phyloP scores from a whole-genome alignment of 2,113 vertebrate genomes.

The Terrapene triunguis region DNA sequence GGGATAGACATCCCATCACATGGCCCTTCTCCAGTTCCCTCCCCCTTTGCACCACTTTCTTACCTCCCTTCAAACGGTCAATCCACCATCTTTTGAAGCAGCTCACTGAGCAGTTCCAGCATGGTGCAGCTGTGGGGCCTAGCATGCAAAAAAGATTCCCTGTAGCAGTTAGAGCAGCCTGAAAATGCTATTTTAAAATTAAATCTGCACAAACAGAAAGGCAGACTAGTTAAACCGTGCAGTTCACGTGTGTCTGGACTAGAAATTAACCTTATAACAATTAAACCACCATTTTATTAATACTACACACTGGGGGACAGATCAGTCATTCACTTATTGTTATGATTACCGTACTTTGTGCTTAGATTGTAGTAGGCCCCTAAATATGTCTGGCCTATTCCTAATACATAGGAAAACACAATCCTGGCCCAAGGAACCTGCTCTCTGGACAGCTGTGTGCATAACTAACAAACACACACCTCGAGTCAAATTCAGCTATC shows the following conservation, averaged over 20 bases:
- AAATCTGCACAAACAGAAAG: accelerated
- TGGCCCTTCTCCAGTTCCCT: too few species aligned
- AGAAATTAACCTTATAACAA: accelerated
- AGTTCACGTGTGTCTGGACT: neutral
- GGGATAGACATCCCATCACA: too few species aligned
- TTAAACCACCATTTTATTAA: accelerated
- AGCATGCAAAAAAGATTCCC: too few species aligned
- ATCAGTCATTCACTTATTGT: neutral
- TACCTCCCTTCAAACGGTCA: neutral
- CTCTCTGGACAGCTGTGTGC: accelerated
- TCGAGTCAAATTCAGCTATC: accelerated
- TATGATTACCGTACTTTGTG: neutral
- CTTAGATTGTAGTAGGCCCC: accelerated
- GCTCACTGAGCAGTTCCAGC: neutral
- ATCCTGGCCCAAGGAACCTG: accelerated
- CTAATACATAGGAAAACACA: neutral
- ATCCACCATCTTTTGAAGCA: neutral
- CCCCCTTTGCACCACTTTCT: neutral
- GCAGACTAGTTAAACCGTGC: accelerated
- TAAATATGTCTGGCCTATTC: accelerated
- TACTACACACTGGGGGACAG: constrained; percentile 45
- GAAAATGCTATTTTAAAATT: accelerated
- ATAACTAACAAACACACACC: accelerated
- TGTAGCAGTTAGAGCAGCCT: too few species aligned
- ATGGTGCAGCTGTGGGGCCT: too few species aligned